phyloP scores from a whole-genome alignment of 2,888 invertebrate species.

The Sphinx pinastri region DNA sequence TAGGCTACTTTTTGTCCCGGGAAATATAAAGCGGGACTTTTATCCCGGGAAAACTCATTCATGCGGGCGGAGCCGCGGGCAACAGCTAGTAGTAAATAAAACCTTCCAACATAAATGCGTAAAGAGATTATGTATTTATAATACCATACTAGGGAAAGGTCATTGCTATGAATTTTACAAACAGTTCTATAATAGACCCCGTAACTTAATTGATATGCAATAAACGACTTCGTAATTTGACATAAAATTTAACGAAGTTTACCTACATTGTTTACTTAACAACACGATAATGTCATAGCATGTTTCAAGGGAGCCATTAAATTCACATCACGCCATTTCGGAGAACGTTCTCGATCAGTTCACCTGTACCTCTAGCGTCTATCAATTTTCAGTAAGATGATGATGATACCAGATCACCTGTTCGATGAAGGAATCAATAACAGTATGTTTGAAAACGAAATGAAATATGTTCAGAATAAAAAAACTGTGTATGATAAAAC shows the following conservation, averaged over 20 bases:
- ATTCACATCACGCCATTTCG: conserved; percentile 32
- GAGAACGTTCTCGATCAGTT: background rate
- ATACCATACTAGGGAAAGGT: background rate
- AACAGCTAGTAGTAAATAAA: too few species aligned
- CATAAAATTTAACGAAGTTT: conserved; percentile 75
- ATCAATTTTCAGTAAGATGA: conserved; percentile 18
- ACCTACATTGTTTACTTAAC: conserved; percentile 58
- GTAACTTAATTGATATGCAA: conserved; percentile 61
- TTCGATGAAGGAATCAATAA: conserved; percentile 75
- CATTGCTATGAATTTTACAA: conserved; percentile 23
- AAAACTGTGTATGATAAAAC: conserved; percentile 63
- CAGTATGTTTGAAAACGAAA: conserved; percentile 63
- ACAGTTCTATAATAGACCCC: conserved; percentile 8
- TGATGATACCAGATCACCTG: conserved; percentile 68
- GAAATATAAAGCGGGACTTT: too few species aligned
- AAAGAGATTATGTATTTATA: too few species aligned
- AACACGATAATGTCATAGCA: conserved; percentile 56
- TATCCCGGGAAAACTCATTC: too few species aligned
- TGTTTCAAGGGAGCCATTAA: conserved; percentile 42
- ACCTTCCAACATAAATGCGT: too few species aligned
- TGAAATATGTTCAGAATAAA: conserved; percentile 64
- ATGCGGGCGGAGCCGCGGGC: too few species aligned
- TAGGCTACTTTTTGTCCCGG: too few species aligned
- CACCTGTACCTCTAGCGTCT: background rate
- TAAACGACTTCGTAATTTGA: conserved; percentile 60